Conservation (phyloP, 1,140 invertebrate genomes). For the Heliconius hermathena region DNA sequence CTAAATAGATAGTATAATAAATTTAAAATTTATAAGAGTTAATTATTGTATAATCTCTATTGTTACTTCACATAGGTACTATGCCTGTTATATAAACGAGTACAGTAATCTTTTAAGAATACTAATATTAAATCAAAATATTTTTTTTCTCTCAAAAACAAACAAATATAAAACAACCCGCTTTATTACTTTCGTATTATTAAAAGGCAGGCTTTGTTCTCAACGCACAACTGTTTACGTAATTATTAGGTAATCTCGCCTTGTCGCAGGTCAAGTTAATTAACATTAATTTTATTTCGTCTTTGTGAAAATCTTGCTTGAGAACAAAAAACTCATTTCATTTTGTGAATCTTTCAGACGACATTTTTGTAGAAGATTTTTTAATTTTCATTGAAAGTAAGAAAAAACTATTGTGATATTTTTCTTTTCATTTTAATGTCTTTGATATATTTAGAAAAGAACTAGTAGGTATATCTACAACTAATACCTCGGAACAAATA, state of each 20-base stretch:
- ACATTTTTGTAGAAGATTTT: not conserved
- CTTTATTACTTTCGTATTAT: slow-evolving; percentile 8
- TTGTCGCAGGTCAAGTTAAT: slow-evolving; percentile 29
- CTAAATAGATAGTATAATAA: too few species aligned
- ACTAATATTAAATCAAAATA: not conserved
- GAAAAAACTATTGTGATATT: not conserved
- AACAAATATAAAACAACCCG: not conserved
- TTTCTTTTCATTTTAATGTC: not conserved
- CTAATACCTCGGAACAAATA: not conserved
- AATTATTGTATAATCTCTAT: too few species aligned
- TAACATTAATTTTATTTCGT: slow-evolving; percentile 39
- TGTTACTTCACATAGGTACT: too few species aligned
- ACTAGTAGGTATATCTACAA: not conserved
- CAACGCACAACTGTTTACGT: slow-evolving; percentile 2
- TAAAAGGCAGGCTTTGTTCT: slow-evolving; percentile 6
- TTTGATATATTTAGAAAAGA: not conserved
- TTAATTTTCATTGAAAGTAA: not conserved
- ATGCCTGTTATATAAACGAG: too few species aligned
- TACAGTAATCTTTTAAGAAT: too few species aligned
- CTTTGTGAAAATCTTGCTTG: slow-evolving; percentile 18
- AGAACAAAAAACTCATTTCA: slow-evolving; percentile 14
- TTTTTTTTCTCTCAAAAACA: not conserved
- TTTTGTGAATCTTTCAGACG: not conserved
- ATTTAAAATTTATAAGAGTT: too few species aligned
- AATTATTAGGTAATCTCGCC: slow-evolving; percentile 13